A percentile compares a stretch with the other conserved stretches of the same genome.
These are phyloP conservation scores for Hystrix cristata DNA, from an alignment of 2,113 vertebrate species.

Conservation along the genomic window DNA sequence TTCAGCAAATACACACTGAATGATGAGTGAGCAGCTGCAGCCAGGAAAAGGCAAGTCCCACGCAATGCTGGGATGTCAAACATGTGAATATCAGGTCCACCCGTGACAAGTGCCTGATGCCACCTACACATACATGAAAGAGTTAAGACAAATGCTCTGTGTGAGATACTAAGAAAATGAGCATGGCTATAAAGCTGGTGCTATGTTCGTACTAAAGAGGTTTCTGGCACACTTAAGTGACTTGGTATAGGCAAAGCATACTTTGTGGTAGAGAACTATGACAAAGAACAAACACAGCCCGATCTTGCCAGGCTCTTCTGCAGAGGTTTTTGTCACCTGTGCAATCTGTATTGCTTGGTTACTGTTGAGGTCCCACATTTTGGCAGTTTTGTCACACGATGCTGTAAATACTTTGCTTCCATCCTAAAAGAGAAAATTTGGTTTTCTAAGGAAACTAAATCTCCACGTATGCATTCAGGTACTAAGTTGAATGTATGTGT, in stretches of 20 bases:
- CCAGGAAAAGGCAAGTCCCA: background rate
- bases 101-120: accelerated
- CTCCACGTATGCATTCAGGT: background rate
- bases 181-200: background rate
- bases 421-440: constrained; percentile 89
- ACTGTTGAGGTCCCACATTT: constrained; percentile 99
- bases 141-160: background rate
- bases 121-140: accelerated
- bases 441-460: background rate
- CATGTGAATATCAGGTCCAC: too few species aligned
- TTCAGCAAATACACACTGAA: too few species aligned
- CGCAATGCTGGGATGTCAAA: accelerated
- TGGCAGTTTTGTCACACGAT: constrained; percentile 99
- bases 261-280: background rate
- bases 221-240: background rate
- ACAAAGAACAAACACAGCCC: background rate
- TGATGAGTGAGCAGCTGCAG: background rate
- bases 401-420: constrained; percentile 99
- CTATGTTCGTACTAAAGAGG: background rate
- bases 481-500: background rate
- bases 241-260: background rate
- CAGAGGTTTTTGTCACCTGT: constrained; percentile 88
- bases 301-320: background rate
- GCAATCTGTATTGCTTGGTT: constrained; percentile 99
- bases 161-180: background rate